Evolutionary conservation across 1,140 invertebrate genomes (phyloP), one percentile per base, ranked within the genome.

Genomic region (Caenorhabditis briggsae): DNA sequence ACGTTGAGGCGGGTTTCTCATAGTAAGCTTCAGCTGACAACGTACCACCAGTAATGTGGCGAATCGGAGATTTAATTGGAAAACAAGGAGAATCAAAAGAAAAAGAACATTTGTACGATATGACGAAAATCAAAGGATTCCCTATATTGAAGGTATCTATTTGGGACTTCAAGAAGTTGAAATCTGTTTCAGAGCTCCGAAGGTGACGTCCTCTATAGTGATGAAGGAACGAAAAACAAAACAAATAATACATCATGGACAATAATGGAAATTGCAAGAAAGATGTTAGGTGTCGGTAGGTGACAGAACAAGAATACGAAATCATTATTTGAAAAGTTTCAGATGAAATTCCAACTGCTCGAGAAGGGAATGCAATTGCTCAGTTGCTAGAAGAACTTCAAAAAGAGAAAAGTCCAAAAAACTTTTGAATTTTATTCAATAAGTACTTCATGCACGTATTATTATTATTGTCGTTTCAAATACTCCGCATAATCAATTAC

Each of bases 401-500:
- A 50, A 78, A 78, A 25, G 46, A 78, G 18, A 78, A 50, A 50
- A 46, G 50, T 9, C 6, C 64, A 8, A 70, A 70, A 46, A 46
- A 59, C 8, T 70, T 70, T n/a, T 70, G 33, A 70, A 70, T 16
- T 64, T 64, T 18, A 58, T 64, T 8, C 41, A 70, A 46, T 70
- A 2, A 46, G 18, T 43, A 70, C n/a, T 25, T n/a, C 12, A 46
- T 46, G 14, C 11, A 70, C 46, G 7, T 25, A 70, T 48, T 41
- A 78, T n/a, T 25, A 82, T 50, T 23, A 56, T 61, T 88, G 87
- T 59, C 78, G 86, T 82, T 86, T 88, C 55, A 88, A 33, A 58
- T 88, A 89, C 55, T 89, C 88, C 8, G 83, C 55, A 83, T 89
- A 89, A 65, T 89, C 88, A 20, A 89, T 85, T n/a, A 86, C 48